Evolutionary conservation across 2,888 invertebrate species (phyloP).

Genomic region (Nowickia ferox): DNA sequence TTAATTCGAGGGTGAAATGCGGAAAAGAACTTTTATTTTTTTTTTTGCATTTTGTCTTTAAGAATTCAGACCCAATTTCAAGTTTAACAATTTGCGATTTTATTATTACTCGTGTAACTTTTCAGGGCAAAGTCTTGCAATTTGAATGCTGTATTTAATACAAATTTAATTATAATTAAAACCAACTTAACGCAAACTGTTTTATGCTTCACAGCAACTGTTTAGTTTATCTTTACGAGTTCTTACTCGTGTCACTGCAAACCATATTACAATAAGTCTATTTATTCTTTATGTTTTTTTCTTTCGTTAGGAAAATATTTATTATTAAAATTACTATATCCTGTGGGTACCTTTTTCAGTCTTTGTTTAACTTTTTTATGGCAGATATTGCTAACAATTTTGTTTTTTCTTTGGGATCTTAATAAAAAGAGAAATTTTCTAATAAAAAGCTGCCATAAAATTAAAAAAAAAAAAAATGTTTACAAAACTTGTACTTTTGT

Average conservation of each 20-base stretch:
- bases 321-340: conserved; percentile 66
- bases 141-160: conserved; percentile 31
- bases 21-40: conserved; percentile 34
- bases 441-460: conserved; percentile 60
- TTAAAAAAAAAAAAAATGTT: conserved; percentile 48
- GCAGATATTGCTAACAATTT: conserved; percentile 12
- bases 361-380: conserved; percentile 53
- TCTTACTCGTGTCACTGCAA: conserved; percentile 51
- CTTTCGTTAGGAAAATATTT: conserved; percentile 9
- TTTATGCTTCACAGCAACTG: conserved; percentile 5
- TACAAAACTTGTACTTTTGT: conserved; percentile 43
- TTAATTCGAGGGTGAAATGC: conserved; percentile 35
- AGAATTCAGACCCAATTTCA: conserved; percentile 15
- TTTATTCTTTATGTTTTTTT: neutral
- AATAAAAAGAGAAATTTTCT: conserved; percentile 25
- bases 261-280: conserved; percentile 59
- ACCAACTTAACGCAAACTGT: conserved; percentile 44
- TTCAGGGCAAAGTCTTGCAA: neutral
- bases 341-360: conserved; percentile 46
- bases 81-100: conserved; percentile 6
- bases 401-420: conserved; percentile 8
- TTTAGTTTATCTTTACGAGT: conserved; percentile 22
- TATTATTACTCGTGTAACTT: neutral
- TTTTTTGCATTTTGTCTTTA: neutral
- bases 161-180: conserved; percentile 66